Evolutionary conservation across 2,797 vertebrate genomes (phyloP), one percentile per base, ranked within the genome.

Genomic region (Eulemur coronatus): DNA sequence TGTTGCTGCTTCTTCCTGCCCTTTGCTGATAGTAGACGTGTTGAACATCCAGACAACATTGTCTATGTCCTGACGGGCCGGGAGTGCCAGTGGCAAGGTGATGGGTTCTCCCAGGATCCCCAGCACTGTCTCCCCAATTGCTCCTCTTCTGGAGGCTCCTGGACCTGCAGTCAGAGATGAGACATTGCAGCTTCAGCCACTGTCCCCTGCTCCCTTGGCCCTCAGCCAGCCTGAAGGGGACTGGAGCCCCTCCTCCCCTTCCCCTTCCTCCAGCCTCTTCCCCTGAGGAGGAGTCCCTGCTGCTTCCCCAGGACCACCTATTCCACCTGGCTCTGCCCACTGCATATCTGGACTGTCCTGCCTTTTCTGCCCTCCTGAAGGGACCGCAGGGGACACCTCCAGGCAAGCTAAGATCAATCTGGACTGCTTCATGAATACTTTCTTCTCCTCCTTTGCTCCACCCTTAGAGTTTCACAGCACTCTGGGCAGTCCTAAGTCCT

Each of bases 21-120:
- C 18, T 69, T 69, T 57, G 35, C 38, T 80, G 85, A 88, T 92
- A 28, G 95, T 0, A 48, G 79, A 88, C 0, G 20, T 28, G 76
- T 95, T 92, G 63, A 84, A 93, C 15, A 81, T 69, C 89, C 94
- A 95, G 67, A 91, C 65, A 70, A 87, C 13, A 0, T 67, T 89
- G 24, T 69, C 50, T 72, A 73, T 18, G 24, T 70, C 14, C 38
- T 41, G 61, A 67, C 26, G n/a, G 67, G 55, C n/a, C 1, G 5
- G 57, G 52, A 63, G 59, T 12, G 7, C 30, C 57, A 97, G 59
- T 13, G 84, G 57, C n/a, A 97, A 67, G 57, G 75, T 82, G 46
- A 90, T 7, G 0, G 78, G 33, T 22, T 92, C 70, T 17, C 96
- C 73, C 26, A 91, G 69, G 59, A 35, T 41, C 59, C 79, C 86